Base-by-base conservation (phyloP, 2,113 vertebrate genomes). In the Pituophis catenifer region DNA sequence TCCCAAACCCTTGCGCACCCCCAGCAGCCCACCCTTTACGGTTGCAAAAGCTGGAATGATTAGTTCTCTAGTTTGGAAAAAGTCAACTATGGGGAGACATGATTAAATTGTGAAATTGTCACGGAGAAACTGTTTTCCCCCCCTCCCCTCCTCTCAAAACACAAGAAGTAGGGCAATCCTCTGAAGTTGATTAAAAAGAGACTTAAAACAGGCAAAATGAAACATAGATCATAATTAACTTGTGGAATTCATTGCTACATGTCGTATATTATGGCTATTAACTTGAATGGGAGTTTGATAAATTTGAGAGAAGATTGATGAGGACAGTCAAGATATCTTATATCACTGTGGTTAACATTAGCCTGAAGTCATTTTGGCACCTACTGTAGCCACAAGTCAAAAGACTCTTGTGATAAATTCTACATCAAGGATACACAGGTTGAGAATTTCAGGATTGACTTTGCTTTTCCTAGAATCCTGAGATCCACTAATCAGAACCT, bases 351-450 rank as follows among this genome's bases (percentile, higher is more conserved):
- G 3, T 65, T 65, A 12, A 65, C 29, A 65, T 65, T 29, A 65
- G 3, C 26, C 44, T 94, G 33, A 94, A 86, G 93, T 50, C 24
- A 89, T 24, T 62, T 93, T n/a, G 48, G 58, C 57, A 94, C 75
- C 11, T 90, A 89, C 50, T 94, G 33, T 29, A 86, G 87, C 57
- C 57, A 92, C 57, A 94, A n/a, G 5, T 50, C 70, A 89, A 19
- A 52, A 85, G 53, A 52, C 88, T 62, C 24, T 19, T 48, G 15
- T 24, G 62, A 86, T 65, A 58, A 86, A 15, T 62, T 94, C 48
- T 91, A 86, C 85, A 70, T 59, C 38, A 90, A 50, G 8, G 26
- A 58, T 52, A 50, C 44, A 50, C 26, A 52, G 38, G 15, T 65
- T 50, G 13, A 65, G 15, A 3, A 29, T 52, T 90, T 48, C 1